Percentiles rank a stretch among this genome's conserved stretches.
Evolutionary conservation across 2,888 invertebrate species (phyloP).

Genomic region (Chymomyza procnemis): DNA sequence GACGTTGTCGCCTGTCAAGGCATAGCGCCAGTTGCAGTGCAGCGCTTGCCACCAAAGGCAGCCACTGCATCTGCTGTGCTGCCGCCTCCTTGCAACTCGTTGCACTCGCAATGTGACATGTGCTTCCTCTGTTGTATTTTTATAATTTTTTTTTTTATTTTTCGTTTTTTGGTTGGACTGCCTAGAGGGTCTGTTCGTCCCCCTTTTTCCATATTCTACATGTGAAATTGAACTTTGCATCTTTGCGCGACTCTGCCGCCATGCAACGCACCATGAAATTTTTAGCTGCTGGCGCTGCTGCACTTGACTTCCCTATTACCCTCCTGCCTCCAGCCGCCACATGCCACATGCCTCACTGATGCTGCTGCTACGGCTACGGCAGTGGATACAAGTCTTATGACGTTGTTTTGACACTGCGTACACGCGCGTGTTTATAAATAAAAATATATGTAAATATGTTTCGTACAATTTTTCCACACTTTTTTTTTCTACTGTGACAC

Average conservation of each 20-base stretch:
- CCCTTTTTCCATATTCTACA: conserved; percentile 53
- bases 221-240: conserved; percentile 72
- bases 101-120: conserved; percentile 55
- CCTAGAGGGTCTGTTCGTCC: background rate
- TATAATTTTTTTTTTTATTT: conserved; percentile 33
- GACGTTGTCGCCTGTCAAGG: conserved; percentile 54
- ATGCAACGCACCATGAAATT: conserved; percentile 27
- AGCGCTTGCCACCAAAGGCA: conserved; percentile 1
- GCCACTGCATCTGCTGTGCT: background rate
- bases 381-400: conserved; percentile 43
- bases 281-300: conserved; percentile 30
- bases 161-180: background rate
- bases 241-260: conserved; percentile 57
- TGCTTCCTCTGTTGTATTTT: conserved; percentile 69
- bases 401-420: conserved; percentile 69
- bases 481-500: conserved; percentile 24
- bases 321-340: conserved; percentile 4
- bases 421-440: conserved; percentile 72
- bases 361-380: conserved; percentile 22
- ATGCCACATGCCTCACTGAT: conserved; percentile 8
- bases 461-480: conserved; percentile 59
- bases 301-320: conserved; percentile 68
- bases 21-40: conserved; percentile 53
- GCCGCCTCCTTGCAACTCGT: conserved; percentile 38
- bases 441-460: conserved; percentile 50